A percentile compares a stretch with the other conserved stretches of the same genome.
These are phyloP conservation scores for Ceratina calcarata DNA, from an alignment of 1,140 invertebrate species.

Conservation along the genomic window DNA sequence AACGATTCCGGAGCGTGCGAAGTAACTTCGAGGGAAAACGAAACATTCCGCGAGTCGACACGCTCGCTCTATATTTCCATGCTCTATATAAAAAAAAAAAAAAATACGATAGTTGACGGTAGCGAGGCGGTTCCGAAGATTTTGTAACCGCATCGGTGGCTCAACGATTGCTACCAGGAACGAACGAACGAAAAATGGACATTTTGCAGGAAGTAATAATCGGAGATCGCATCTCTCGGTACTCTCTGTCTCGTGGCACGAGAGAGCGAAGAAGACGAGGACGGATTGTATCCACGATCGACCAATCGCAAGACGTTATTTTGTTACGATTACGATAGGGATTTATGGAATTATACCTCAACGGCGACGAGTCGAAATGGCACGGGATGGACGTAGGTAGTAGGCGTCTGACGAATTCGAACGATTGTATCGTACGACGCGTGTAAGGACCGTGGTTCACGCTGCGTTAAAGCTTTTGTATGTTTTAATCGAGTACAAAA, in stretches of 20 bases:
- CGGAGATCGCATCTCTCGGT: not conserved
- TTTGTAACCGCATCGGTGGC: not conserved
- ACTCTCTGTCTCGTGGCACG: not conserved
- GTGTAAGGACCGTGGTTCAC: not conserved
- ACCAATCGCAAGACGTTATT: slow-evolving; percentile 15
- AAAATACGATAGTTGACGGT: not conserved
- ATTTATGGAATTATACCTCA: not conserved
- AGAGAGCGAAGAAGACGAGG: not conserved
- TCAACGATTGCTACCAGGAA: not conserved
- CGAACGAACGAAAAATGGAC: slow-evolving; percentile 9
- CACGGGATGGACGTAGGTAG: too few relatives aligned
- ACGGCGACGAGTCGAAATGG: too few relatives aligned
- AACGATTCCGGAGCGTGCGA: not conserved
- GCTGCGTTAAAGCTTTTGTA: slow-evolving; percentile 57
- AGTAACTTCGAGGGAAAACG: not conserved
- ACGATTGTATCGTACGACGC: not conserved
- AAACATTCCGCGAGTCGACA: slow-evolving; percentile 6
- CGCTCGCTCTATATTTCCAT: not conserved
- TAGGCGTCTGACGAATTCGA: not conserved
- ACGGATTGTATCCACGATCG: not conserved
- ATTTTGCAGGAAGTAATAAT: slow-evolving; percentile 6
- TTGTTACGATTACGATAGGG: slow-evolving; percentile 15
- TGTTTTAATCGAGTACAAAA: slow-evolving; percentile 67
- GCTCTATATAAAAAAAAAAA: too few relatives aligned
- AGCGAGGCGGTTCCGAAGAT: not conserved